Conservation (phyloP, 2,113 vertebrate genomes). For the Ictidomys tridecemlineatus region DNA sequence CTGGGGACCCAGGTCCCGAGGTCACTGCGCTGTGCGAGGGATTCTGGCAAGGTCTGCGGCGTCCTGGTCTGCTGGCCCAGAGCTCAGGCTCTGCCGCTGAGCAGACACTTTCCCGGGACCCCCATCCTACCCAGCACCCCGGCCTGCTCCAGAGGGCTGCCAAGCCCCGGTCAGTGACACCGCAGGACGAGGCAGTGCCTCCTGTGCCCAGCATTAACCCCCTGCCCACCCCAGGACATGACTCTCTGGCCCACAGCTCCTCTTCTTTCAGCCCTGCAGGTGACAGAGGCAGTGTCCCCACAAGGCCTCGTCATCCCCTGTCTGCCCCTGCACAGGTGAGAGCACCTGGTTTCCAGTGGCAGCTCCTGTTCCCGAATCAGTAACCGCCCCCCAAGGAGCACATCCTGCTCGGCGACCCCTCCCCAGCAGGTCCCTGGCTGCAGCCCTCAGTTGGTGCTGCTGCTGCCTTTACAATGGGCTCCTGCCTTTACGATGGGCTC, state of each 20-base stretch:
- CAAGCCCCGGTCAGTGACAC: background rate
- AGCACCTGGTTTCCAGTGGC: background rate
- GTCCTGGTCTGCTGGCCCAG: background rate
- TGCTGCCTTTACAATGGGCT: background rate
- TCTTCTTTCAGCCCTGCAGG: accelerated
- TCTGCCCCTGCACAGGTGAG: accelerated
- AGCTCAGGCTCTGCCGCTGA: accelerated
- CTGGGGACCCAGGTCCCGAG: background rate
- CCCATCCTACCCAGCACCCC: background rate
- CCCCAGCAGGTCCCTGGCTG: background rate
- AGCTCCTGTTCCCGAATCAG: background rate
- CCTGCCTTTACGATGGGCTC: background rate
- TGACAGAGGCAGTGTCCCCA: accelerated
- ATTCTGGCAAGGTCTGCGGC: accelerated
- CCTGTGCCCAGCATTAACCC: accelerated
- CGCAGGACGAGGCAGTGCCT: accelerated
- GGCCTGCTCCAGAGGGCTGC: background rate
- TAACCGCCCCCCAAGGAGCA: background rate
- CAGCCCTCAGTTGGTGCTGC: too few relatives aligned
- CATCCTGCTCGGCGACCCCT: accelerated
- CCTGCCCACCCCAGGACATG: accelerated
- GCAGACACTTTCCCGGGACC: background rate
- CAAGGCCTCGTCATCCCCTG: background rate
- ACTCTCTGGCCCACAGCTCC: accelerated
- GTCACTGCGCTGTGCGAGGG: background rate